Evolutionary conservation across 2,113 vertebrate genomes (phyloP).

Genomic region (Limnothrissa miodon): DNA sequence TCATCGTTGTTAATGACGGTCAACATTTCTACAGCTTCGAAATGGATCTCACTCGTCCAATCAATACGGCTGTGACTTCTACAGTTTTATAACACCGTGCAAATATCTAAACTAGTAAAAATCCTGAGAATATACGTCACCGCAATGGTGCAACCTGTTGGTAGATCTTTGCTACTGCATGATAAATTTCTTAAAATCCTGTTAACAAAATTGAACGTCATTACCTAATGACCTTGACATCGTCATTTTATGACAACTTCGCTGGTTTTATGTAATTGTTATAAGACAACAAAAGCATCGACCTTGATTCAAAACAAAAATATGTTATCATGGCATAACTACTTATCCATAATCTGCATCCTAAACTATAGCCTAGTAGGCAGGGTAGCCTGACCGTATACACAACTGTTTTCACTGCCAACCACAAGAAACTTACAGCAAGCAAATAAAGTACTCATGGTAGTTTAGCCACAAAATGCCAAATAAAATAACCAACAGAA

Average conservation of each 20-base stretch:
- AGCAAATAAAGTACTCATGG: not conserved
- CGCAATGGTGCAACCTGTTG: slow-evolving; percentile 71
- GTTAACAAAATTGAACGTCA: not conserved
- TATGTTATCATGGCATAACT: slow-evolving; percentile 4
- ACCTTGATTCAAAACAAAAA: not conserved
- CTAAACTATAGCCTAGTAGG: not conserved
- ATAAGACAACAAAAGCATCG: not conserved
- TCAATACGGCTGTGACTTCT: not conserved
- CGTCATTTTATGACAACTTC: not conserved
- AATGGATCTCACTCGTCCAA: not conserved
- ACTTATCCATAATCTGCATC: not conserved
- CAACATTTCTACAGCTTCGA: not conserved
- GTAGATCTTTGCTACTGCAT: slow-evolving; percentile 55
- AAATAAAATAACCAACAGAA: not conserved
- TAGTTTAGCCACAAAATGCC: not conserved
- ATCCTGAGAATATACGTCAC: slow-evolving; percentile 7
- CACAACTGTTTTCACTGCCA: not conserved
- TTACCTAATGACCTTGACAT: not conserved
- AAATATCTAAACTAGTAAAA: not conserved
- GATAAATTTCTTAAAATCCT: slow-evolving; percentile 21
- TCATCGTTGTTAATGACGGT: not conserved
- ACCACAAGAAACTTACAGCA: not conserved
- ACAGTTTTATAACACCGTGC: not conserved
- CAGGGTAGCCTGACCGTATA: not conserved
- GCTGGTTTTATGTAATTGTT: not conserved